Evolutionary conservation across 2,888 invertebrate species (phyloP).

Genomic region (Lycia hirtaria): DNA sequence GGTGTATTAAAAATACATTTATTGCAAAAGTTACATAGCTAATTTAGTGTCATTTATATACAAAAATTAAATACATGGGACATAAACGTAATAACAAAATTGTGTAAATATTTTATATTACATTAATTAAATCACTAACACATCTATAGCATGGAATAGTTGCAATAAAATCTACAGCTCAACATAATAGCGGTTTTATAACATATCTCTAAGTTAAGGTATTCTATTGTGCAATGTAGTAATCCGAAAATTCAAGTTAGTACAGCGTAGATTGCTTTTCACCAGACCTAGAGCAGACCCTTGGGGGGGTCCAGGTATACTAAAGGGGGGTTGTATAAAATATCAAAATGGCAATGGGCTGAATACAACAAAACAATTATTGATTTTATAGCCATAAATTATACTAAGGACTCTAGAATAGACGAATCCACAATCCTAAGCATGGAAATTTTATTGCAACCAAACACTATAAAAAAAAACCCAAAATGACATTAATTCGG

Average conservation of each 20-base stretch:
- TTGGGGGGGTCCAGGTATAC: too few relatives aligned
- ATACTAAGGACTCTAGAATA: too few relatives aligned
- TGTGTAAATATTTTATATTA: slow-evolving; percentile 67
- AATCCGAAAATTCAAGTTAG: not conserved
- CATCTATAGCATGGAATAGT: slow-evolving; percentile 29
- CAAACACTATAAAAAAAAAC: slow-evolving; percentile 36
- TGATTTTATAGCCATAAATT: too few relatives aligned
- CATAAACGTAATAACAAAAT: slow-evolving; percentile 61
- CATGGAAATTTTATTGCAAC: slow-evolving; percentile 33
- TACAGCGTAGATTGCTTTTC: too few relatives aligned
- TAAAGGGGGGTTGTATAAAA: too few relatives aligned
- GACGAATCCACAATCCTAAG: not conserved
- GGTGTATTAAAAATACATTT: slow-evolving; percentile 85
- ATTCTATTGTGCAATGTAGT: not conserved
- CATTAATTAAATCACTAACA: slow-evolving; percentile 48
- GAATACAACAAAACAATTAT: too few relatives aligned
- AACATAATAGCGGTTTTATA: not conserved
- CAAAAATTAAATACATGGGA: slow-evolving; percentile 79
- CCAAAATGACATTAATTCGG: slow-evolving; percentile 39
- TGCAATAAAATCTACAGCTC: slow-evolving; percentile 23
- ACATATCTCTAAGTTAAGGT: not conserved
- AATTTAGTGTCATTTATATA: slow-evolving; percentile 82
- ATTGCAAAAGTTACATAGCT: slow-evolving; percentile 82
- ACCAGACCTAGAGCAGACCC: too few relatives aligned
- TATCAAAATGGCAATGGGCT: too few relatives aligned